Evolutionary conservation across 1,140 invertebrate genomes (phyloP).

Genomic region (Drosophila grimshawi): DNA sequence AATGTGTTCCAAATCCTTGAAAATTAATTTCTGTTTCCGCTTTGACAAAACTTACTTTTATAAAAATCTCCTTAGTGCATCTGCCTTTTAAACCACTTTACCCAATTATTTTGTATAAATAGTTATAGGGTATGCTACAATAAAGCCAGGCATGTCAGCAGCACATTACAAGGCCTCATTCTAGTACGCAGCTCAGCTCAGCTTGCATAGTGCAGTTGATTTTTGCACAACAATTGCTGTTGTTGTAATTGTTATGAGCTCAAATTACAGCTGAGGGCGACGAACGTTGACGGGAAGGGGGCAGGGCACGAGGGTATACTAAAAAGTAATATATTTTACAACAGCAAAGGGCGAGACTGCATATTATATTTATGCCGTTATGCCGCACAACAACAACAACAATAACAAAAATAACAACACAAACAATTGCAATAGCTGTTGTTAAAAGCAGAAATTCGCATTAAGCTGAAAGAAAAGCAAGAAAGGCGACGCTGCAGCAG

Average conservation of each 20-base stretch:
- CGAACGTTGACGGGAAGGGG: neutral
- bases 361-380: constrained; percentile 78
- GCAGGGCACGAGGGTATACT: constrained; percentile 9
- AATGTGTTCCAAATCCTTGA: too few relatives aligned
- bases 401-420: constrained; percentile 24
- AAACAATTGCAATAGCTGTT: constrained; percentile 66
- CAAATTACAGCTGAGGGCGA: constrained; percentile 54
- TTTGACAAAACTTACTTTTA: too few relatives aligned
- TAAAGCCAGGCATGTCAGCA: constrained; percentile 66
- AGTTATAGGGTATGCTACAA: constrained; percentile 1
- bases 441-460: constrained; percentile 79
- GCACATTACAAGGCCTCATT: constrained; percentile 62
- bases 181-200: constrained; percentile 18
- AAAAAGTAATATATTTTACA: constrained; percentile 81
- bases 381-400: constrained; percentile 45
- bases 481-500: neutral
- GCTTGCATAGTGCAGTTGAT: constrained; percentile 53
- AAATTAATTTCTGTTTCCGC: too few relatives aligned
- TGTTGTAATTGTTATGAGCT: constrained; percentile 78
- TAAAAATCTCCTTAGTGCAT: neutral
- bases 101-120: neutral
- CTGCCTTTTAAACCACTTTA: neutral
- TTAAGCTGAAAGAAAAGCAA: constrained; percentile 80
- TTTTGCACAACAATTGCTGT: constrained; percentile 66
- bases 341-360: constrained; percentile 71